phyloP scores from a whole-genome alignment of 2,113 vertebrate species.

The Psilopogon haemacephalus region DNA sequence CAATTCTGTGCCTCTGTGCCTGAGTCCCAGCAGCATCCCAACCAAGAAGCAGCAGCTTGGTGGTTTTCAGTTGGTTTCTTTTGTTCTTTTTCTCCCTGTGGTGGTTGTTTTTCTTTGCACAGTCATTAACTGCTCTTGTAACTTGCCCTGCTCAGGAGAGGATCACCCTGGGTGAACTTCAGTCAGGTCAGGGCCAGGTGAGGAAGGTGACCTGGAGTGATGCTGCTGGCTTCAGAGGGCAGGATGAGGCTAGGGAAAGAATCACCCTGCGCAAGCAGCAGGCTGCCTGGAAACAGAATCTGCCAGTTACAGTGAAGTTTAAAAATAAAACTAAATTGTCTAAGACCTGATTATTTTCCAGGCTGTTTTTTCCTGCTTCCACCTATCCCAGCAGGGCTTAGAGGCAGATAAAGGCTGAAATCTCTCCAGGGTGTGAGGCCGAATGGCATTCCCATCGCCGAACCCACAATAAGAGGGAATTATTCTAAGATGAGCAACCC shows the following conservation, averaged over 20 bases:
- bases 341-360: slow-evolving; percentile 18
- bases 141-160: rapidly evolving
- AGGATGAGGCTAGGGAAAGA: not conserved
- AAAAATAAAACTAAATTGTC: slow-evolving; percentile 40
- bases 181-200: not conserved
- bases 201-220: not conserved
- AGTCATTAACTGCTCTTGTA: rapidly evolving
- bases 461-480: not conserved
- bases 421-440: not conserved
- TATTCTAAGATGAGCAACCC: not conserved
- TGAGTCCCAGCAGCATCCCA: rapidly evolving
- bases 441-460: not conserved
- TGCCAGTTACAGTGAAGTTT: not conserved
- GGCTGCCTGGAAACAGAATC: not conserved
- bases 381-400: not conserved
- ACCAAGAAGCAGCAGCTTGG: rapidly evolving
- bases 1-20: not conserved
- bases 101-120: not conserved
- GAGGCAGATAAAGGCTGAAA: not conserved
- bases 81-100: too few species aligned
- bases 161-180: not conserved
- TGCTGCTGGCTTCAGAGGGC: not conserved
- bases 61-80: too few species aligned
- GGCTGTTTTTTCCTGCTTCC: slow-evolving; percentile 57
- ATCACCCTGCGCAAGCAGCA: not conserved